These are phyloP conservation scores for Oncorhynchus nerka DNA, from an alignment of 2,113 vertebrate genomes.

Conservation along the genomic window DNA sequence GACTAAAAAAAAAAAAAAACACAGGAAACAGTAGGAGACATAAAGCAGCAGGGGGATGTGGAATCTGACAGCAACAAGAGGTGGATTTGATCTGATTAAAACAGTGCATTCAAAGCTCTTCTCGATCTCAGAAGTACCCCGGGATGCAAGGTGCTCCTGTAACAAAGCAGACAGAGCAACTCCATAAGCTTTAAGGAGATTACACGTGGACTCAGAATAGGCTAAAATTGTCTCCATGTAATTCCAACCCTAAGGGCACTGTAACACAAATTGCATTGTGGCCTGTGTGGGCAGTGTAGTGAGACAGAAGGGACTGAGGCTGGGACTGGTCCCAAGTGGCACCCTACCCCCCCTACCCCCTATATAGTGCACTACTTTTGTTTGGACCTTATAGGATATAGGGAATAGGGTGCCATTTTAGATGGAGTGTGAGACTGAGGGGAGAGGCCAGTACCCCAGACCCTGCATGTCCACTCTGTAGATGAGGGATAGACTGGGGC, in stretches of 20 bases:
- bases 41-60: neutral
- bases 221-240: slow-evolving; percentile 29
- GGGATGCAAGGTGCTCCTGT: no score
- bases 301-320: neutral
- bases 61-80: neutral
- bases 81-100: slow-evolving; percentile 7
- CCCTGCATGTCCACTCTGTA: slow-evolving; percentile 23
- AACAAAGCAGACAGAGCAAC: neutral
- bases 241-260: slow-evolving; percentile 47
- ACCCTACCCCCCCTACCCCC: neutral
- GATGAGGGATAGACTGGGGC: slow-evolving; percentile 40
- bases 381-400: no score
- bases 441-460: slow-evolving; percentile 26
- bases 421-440: neutral
- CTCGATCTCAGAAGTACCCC: neutral
- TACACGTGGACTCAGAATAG: neutral
- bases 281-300: slow-evolving; percentile 24
- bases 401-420: neutral
- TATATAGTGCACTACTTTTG: no score
- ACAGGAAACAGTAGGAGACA: neutral
- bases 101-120: slow-evolving; percentile 9
- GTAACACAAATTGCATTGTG: slow-evolving; percentile 44
- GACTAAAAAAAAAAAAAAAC: neutral
- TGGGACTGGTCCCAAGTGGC: neutral
- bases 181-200: neutral